Percentiles rank a stretch among this genome's conserved stretches.
phyloP scores from a whole-genome alignment of 2,113 vertebrate genomes.

The Marmota flaviventris region DNA sequence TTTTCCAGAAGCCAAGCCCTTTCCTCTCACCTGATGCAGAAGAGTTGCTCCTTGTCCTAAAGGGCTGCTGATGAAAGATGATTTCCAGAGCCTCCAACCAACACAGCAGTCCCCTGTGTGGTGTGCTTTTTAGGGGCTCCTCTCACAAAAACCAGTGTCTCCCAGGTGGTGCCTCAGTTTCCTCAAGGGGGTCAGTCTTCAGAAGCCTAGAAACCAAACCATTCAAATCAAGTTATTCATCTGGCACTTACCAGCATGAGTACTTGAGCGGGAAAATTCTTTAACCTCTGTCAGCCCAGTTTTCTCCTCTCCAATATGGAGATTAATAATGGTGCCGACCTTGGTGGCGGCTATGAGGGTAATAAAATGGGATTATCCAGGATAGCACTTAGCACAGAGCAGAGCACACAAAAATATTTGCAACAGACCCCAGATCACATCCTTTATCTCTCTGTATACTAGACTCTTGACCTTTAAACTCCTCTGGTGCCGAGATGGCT shows the following conservation, averaged over 20 bases:
- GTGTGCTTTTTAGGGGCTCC: background rate
- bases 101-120: background rate
- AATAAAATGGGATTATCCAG: background rate
- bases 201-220: conserved; percentile 20
- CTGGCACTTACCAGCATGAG: background rate
- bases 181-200: background rate
- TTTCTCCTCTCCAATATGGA: background rate
- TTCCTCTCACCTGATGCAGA: no score
- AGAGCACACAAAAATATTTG: background rate
- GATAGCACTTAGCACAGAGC: background rate
- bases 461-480: background rate
- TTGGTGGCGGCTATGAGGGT: background rate
- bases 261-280: background rate
- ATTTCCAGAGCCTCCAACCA: background rate
- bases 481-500: background rate
- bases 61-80: background rate
- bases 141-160: background rate
- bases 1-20: background rate
- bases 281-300: background rate
- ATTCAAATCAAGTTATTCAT: background rate
- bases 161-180: background rate
- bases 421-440: background rate
- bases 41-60: background rate
- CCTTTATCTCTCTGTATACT: background rate
- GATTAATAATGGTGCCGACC: background rate